A percentile compares a stretch with the other conserved stretches of the same genome.
Evolutionary conservation across 2,888 invertebrate species (phyloP).

Genomic region (Bugula neritina): DNA sequence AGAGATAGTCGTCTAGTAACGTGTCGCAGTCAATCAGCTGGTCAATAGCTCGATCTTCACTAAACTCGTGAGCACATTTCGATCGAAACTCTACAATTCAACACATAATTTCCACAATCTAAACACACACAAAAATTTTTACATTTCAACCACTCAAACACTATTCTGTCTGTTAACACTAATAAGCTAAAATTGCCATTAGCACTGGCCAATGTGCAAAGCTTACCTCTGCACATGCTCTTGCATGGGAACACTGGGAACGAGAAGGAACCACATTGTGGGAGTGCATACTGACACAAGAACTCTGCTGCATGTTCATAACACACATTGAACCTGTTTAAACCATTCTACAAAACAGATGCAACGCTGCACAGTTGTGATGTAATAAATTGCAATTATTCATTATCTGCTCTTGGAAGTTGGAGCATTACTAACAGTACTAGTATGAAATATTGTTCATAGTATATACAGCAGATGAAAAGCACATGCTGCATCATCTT

Average conservation of each 20-base stretch:
- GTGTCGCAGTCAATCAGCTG: conserved; percentile 14
- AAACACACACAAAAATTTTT: too few species aligned
- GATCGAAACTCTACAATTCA: neutral
- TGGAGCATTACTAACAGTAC: too few species aligned
- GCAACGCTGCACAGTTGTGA: too few species aligned
- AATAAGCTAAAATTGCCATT: too few species aligned
- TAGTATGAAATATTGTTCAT: too few species aligned
- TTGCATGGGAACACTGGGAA: conserved; percentile 21
- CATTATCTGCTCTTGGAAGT: too few species aligned
- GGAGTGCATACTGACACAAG: conserved; percentile 9
- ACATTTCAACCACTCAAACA: too few species aligned
- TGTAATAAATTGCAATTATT: too few species aligned
- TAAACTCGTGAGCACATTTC: conserved; percentile 14
- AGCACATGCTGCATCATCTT: too few species aligned
- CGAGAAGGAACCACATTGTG: conserved; percentile 5
- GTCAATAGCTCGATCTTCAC: neutral
- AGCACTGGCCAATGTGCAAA: too few species aligned
- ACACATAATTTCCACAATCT: neutral
- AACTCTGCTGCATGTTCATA: conserved; percentile 19
- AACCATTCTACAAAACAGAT: neutral
- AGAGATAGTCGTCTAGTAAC: neutral
- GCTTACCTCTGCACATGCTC: conserved; percentile 23
- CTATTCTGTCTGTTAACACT: too few species aligned
- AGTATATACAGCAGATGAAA: too few species aligned
- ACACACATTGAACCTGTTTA: neutral